Percentiles rank a stretch among this genome's conserved stretches.
Conservation (phyloP, 2,113 vertebrate species). For the Ailuropoda melanoleuca region DNA sequence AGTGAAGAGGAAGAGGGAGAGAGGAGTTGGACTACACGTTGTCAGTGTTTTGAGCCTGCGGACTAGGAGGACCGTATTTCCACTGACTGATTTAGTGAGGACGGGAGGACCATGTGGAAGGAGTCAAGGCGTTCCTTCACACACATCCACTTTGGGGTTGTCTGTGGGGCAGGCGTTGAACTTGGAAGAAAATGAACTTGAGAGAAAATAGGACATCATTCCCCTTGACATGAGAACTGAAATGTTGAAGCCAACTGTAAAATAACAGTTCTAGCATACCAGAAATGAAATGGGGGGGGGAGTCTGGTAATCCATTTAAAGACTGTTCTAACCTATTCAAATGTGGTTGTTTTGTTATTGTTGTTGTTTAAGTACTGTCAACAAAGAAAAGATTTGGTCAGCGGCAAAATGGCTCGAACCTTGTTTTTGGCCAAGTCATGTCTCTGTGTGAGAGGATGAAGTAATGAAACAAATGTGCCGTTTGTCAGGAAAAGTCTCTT, state of each 20-base stretch:
- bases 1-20: background rate
- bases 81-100: background rate
- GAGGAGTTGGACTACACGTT: rapidly evolving
- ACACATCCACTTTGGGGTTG: background rate
- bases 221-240: background rate
- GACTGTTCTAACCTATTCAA: background rate
- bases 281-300: background rate
- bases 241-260: background rate
- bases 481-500: background rate
- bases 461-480: background rate
- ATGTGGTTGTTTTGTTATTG: background rate
- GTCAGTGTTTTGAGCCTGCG: background rate
- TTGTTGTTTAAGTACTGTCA: background rate
- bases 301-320: background rate
- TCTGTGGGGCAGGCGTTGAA: background rate
- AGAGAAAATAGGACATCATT: background rate
- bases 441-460: background rate
- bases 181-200: background rate
- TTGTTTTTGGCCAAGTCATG: background rate
- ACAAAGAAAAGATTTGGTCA: background rate
- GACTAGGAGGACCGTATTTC: rapidly evolving
- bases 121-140: background rate
- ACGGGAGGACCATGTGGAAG: rapidly evolving
- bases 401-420: background rate
- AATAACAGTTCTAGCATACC: background rate